Evolutionary conservation across 2,113 vertebrate genomes (phyloP).

Genomic region (Sorex araneus): DNA sequence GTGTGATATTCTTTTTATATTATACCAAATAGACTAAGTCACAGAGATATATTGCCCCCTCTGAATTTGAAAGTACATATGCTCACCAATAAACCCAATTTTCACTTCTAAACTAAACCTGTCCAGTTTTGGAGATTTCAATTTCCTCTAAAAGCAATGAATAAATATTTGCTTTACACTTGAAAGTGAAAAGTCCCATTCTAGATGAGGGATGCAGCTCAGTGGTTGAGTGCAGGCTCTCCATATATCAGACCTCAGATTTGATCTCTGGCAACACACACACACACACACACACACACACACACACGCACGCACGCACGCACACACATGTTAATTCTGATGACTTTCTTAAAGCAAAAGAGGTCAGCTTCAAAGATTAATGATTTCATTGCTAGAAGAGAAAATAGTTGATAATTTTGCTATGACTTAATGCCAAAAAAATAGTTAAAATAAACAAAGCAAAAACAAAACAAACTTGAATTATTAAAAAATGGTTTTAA

Average conservation of each 20-base stretch:
- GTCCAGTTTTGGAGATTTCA: neutral
- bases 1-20: neutral
- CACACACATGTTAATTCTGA: too few species aligned
- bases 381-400: neutral
- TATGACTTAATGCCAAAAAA: slow-evolving; percentile 51
- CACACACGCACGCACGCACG: too few species aligned
- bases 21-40: neutral
- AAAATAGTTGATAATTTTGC: slow-evolving; percentile 32
- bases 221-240: slow-evolving; percentile 41
- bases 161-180: neutral
- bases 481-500: neutral
- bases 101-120: neutral
- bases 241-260: too few species aligned
- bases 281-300: too few species aligned
- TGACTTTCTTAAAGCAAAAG: too few species aligned
- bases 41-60: neutral
- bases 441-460: too few species aligned
- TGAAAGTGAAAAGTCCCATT: slow-evolving; percentile 11
- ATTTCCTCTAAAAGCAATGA: slow-evolving; percentile 34
- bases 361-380: slow-evolving; percentile 31
- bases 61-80: slow-evolving; percentile 6
- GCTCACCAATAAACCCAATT: neutral
- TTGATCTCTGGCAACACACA: too few species aligned
- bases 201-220: neutral
- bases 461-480: too few species aligned